Base-by-base conservation (phyloP, 2,888 invertebrate genomes). In the Eulithis prunata region DNA sequence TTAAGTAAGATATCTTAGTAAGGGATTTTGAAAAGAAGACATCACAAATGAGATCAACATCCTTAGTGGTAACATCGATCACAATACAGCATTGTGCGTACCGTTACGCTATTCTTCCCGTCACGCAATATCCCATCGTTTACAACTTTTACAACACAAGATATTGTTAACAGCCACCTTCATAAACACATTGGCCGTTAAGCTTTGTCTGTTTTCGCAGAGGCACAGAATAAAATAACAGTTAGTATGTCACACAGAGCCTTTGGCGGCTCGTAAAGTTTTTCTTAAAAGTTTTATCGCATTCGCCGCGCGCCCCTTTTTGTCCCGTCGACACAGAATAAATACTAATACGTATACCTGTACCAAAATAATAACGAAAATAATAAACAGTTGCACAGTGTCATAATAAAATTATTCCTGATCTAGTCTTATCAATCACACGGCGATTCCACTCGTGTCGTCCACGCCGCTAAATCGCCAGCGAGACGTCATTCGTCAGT, bases 181-280 rank as follows among this genome's bases (percentile, higher is more conserved):
- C 87, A 87, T 89, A 90, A 90, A 90, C 80, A 83, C 77, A 78
- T 80, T 71, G 83, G 80, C 81, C 81, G 82, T 85, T 83, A 84
- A 81, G 76, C 80, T 81, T 87, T 86, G 79, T 79, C 79, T 81
- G 80, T 75, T 80, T 84, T 80, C 67, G 67, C 67, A 60, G 62
- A 59, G 58, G 58, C 41, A 36, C 38, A 41, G 57, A 62, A 57
- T 62, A 55, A 62, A 10, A 57, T 57, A 32, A 57, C 52, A 36
- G 51, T 56, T 61, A 38, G 61, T 54, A 41, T n/a, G 46, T 32
- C 11, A 8, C 11, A 36, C 77, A 69, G 71, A 78, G 80, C 83
- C 87, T 89, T 89, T 89, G 88, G 87, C 89, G 88, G 87, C 79
- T 82, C 83, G 77, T 86, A 87, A 85, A 85, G 69, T 81, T 83